Evolutionary conservation across 2,888 invertebrate species (phyloP), one percentile per base, ranked within the genome.

Genomic region (Adelognathus sp.): DNA sequence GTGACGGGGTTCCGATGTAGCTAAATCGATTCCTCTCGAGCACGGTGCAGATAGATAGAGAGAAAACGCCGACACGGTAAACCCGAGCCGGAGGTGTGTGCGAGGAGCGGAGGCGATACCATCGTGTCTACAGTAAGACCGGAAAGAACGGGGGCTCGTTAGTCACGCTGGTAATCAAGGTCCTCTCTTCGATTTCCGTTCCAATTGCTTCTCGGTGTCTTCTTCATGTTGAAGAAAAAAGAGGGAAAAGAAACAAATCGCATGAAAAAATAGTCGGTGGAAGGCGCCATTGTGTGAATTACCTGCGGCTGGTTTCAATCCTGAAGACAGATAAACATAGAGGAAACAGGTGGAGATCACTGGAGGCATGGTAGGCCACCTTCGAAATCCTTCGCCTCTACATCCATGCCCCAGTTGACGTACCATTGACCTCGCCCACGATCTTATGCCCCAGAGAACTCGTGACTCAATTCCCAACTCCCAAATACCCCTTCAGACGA

Each of bases 111-210:
- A 81, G 64, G 71, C 60, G 36, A 71, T 54, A 33, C 21, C n/a
- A n/a, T n/a, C n/a, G n/a, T n/a, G n/a, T 72, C 52, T 41, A 33
- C 44, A 36, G 44, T 44, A 58, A 11, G n/a, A 31, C 31, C 29
- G 74, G 69, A 66, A 73, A 52, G 79, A 86, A 83, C 67, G 67
- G 54, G 79, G 84, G 83, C 86, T 88, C 87, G 87, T 88, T 88
- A 88, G 88, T 88, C 86, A 87, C 87, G 85, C 84, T 86, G 84
- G 85, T 87, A 88, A 88, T 88, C 88, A 87, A 87, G 85, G 80
- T 78, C 67, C 60, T 75, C 69, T 58, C 74, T 81, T 73, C 76
- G 71, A 81, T 76, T 81, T 79, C 73, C 73, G 61, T 76, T 76
- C 33, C 61, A 79, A 73, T 81, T 79, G 74, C 71, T 76, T 61